Conservation (phyloP, 2,888 invertebrate genomes). For the Philopedon plagiatum region DNA sequence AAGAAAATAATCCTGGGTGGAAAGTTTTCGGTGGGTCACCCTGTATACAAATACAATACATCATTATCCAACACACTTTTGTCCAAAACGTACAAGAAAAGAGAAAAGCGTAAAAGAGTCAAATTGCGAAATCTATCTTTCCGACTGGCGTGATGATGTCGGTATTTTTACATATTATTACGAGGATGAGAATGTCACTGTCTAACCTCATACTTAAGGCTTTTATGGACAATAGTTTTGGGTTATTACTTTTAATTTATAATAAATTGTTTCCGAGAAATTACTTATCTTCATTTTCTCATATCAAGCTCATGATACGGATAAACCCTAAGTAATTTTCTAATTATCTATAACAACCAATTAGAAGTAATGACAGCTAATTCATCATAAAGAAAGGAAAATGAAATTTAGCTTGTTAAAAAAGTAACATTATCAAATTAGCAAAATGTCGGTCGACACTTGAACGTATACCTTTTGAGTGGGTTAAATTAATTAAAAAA, state of each 20-base stretch:
- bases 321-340: slow-evolving; percentile 1
- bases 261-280: background rate
- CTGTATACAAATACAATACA: too few species aligned
- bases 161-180: too few species aligned
- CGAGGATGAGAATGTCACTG: too few species aligned
- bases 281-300: background rate
- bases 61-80: too few species aligned
- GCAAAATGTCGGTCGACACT: background rate
- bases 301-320: too few species aligned
- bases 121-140: too few species aligned
- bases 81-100: too few species aligned
- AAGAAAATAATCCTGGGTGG: too few species aligned
- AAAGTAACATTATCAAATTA: background rate
- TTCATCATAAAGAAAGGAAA: slow-evolving; percentile 17
- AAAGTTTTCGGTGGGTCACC: too few species aligned
- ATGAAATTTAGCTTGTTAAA: slow-evolving; percentile 4
- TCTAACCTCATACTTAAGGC: too few species aligned
- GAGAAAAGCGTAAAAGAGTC: too few species aligned
- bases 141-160: too few species aligned
- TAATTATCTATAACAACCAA: slow-evolving; percentile 2
- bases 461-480: background rate
- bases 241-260: background rate
- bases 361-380: slow-evolving; percentile 6
- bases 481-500: background rate
- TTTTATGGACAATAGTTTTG: background rate